phyloP scores from a whole-genome alignment of 2,888 invertebrate genomes.

The Aelia acuminata region DNA sequence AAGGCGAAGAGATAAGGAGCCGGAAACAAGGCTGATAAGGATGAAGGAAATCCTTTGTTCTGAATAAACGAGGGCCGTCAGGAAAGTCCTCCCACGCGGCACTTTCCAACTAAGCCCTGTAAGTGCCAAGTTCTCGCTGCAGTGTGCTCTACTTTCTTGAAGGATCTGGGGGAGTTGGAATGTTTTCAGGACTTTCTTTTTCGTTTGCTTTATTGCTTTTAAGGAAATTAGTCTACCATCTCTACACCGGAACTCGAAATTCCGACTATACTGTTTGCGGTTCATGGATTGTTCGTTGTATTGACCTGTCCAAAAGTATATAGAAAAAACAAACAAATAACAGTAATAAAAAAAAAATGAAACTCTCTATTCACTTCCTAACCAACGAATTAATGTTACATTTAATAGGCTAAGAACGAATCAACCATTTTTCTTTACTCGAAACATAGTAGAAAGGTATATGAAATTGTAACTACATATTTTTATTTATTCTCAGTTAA shows the following conservation, averaged over 20 bases:
- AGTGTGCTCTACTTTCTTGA: not conserved
- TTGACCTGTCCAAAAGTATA: too few relatives aligned
- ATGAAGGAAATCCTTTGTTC: slow-evolving; percentile 38
- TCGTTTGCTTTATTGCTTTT: not conserved
- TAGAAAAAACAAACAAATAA: too few relatives aligned
- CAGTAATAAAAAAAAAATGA: too few relatives aligned
- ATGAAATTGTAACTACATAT: too few relatives aligned
- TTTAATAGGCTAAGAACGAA: too few relatives aligned
- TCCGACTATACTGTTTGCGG: not conserved
- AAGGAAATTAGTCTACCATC: not conserved
- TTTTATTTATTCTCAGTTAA: too few relatives aligned
- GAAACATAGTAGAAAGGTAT: too few relatives aligned
- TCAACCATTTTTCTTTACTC: too few relatives aligned
- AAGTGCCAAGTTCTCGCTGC: not conserved
- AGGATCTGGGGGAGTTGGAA: not conserved
- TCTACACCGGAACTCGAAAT: not conserved
- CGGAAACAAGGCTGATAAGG: slow-evolving; percentile 13
- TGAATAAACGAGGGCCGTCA: slow-evolving; percentile 31
- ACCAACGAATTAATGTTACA: too few relatives aligned
- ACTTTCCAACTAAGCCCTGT: slow-evolving; percentile 15
- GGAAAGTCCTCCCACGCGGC: slow-evolving; percentile 28
- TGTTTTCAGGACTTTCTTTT: not conserved
- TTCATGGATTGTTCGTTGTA: too few relatives aligned
- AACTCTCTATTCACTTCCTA: too few relatives aligned
- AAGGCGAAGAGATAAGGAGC: slow-evolving; percentile 29